These are phyloP conservation scores for Bombyx huttoni DNA, from an alignment of 2,888 invertebrate species.

Conservation along the genomic window DNA sequence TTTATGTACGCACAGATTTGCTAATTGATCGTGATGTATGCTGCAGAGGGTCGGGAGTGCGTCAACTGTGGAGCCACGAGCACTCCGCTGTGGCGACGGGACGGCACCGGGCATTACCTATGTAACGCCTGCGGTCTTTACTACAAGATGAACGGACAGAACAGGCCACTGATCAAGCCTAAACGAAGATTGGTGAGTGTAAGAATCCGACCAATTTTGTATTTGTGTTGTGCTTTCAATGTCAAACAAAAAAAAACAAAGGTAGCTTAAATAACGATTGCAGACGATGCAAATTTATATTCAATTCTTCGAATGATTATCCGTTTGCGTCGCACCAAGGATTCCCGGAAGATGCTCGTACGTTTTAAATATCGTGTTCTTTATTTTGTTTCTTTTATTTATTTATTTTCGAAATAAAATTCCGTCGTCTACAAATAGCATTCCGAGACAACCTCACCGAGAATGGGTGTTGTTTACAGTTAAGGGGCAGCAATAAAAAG, in stretches of 20 bases:
- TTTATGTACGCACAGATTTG: slow-evolving; percentile 5
- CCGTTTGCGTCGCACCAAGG: slow-evolving; percentile 18
- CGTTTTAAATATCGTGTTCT: slow-evolving; percentile 9
- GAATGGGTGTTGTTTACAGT: slow-evolving; percentile 68
- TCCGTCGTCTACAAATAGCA: slow-evolving; percentile 34
- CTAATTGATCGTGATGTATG: slow-evolving; percentile 8
- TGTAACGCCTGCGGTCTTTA: slow-evolving; percentile 99
- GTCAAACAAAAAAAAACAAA: too few relatives aligned
- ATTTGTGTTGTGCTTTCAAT: slow-evolving; percentile 1
- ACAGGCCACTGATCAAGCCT: slow-evolving; percentile 98
- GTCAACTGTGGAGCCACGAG: slow-evolving; percentile 99
- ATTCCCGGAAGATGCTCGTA: slow-evolving; percentile 7
- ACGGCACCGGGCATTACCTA: slow-evolving; percentile 97
- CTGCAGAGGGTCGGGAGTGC: slow-evolving; percentile 94
- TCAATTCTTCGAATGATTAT: slow-evolving; percentile 7
- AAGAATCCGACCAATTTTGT: slow-evolving; percentile 70
- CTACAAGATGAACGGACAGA: slow-evolving; percentile 99
- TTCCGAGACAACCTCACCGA: slow-evolving; percentile 32
- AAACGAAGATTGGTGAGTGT: slow-evolving; percentile 99
- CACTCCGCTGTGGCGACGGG: slow-evolving; percentile 97
- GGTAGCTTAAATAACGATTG: too few relatives aligned
- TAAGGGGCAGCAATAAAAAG: slow-evolving; percentile 69
- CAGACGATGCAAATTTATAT: too few relatives aligned
- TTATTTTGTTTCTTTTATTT: too few relatives aligned
- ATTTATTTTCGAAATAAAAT: slow-evolving; percentile 27